Base-by-base conservation (phyloP, 2,797 vertebrate genomes). In the Steatocranus sp. region DNA sequence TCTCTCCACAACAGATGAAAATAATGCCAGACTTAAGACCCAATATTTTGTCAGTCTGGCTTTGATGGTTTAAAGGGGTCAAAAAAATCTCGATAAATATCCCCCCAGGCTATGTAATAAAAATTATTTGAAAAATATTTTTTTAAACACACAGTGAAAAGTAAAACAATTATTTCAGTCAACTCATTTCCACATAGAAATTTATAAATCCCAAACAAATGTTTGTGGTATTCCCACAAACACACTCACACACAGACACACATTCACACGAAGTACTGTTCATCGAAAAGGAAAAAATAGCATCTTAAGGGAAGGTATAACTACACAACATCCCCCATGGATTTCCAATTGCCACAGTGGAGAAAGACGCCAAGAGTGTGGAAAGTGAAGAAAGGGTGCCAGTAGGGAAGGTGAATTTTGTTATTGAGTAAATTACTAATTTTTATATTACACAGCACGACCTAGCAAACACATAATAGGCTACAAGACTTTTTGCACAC, bases 391-490 rank as follows among this genome's bases (percentile, higher is more conserved):
- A 89, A 87, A 90, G 82, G 79, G 83, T 84, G 84, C 78, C 79
- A 58, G 90, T 88, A 80, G 88, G 88, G 85, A 84, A 90, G 88
- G 82, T 85, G 84, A 51, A 88, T 92, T 94, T 92, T 93, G 91
- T 93, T 91, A 93, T 86, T 80, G 89, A 93, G 92, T 90, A 91
- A 94, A 95, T 94, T 92, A 91, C 84, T 91, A 78, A 88, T 93
- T 92, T 91, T 84, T 92, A 91, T 91, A 91, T 94, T 88, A 93
- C 87, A 83, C 92, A 93, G 90, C 90, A 83, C 25, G 54, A 83
- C 70, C 75, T 76, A 68, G 81, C 73, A 75, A 86, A 92, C 81
- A 85, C 63, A 90, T 92, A 85, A 90, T 83, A 76, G 88, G 85
- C 83, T 80, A 85, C 81, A 89, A 92, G 83, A 87, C 10, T 81